These are phyloP conservation scores for Margaritifera margaritifera DNA, from an alignment of 2,888 invertebrate genomes.

Conservation along the genomic window DNA sequence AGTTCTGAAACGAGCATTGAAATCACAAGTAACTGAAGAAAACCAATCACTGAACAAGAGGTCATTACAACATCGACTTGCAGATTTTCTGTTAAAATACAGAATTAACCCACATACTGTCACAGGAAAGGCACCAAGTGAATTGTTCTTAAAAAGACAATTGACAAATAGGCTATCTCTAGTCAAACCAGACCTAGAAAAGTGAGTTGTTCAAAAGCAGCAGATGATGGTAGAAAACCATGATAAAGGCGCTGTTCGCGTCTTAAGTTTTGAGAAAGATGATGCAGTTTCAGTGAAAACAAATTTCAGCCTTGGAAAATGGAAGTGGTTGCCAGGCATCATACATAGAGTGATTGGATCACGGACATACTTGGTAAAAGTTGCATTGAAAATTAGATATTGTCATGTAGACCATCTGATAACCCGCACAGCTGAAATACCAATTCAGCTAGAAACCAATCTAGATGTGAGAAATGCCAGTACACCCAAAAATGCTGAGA, in stretches of 20 bases:
- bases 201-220: slow-evolving; percentile 1
- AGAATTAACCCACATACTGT: slow-evolving; percentile 22
- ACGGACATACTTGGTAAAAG: slow-evolving; percentile 7
- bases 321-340: slow-evolving; percentile 6
- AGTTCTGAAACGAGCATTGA: slow-evolving; percentile 23
- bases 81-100: slow-evolving; percentile 25
- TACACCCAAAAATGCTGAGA: too few species aligned
- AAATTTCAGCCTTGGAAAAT: not conserved
- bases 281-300: slow-evolving; percentile 6
- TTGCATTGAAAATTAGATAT: not conserved
- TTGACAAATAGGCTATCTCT: slow-evolving; percentile 9
- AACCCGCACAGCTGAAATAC: too few species aligned
- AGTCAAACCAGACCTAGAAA: slow-evolving; percentile 5
- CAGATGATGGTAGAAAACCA: slow-evolving; percentile 2
- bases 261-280: not conserved
- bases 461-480: too few species aligned
- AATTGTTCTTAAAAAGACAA: slow-evolving; percentile 25
- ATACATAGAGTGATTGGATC: slow-evolving; percentile 3
- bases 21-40: slow-evolving; percentile 12
- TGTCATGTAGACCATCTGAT: too few species aligned
- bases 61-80: slow-evolving; percentile 14
- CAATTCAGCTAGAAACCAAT: too few species aligned
- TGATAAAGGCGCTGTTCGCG: not conserved
- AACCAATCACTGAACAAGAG: slow-evolving; percentile 4
- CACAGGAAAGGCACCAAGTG: slow-evolving; percentile 20